Evolutionary conservation across 2,797 vertebrate genomes (phyloP).

Genomic region (Coluber constrictor): DNA sequence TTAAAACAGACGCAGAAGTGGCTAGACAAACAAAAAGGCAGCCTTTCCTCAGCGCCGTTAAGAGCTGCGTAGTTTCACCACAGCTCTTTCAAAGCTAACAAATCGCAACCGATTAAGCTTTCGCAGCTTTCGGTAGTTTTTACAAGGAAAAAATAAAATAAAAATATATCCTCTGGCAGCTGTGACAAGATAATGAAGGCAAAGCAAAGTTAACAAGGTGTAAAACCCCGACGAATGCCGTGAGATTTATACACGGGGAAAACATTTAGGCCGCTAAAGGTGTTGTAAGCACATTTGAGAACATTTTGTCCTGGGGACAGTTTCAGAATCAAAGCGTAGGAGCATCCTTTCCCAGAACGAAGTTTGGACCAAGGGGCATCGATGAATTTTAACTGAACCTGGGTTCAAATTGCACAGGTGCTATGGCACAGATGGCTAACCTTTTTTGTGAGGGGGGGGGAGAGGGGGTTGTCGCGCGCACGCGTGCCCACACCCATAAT

Average conservation of each 20-base stretch:
- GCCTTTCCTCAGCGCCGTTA: conserved; percentile 55
- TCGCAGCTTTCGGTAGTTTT: conserved; percentile 47
- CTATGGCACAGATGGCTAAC: no score
- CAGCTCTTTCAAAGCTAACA: conserved; percentile 49
- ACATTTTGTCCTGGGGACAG: conserved; percentile 18
- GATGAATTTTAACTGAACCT: not conserved
- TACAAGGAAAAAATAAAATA: not conserved
- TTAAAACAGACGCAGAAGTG: not conserved
- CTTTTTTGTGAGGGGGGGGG: no score
- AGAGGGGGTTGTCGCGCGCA: no score
- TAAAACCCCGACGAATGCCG: not conserved
- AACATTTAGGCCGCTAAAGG: not conserved
- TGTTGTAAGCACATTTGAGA: not conserved
- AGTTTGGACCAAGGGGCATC: not conserved
- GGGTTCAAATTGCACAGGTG: not conserved
- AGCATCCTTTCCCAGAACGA: not conserved
- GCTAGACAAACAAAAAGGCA: conserved; percentile 1
- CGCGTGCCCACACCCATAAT: no score
- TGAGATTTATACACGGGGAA: not conserved
- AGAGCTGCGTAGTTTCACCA: conserved; percentile 52
- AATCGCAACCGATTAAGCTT: conserved; percentile 60
- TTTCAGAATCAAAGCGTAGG: conserved; percentile 24
- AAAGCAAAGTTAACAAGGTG: conserved; percentile 12
- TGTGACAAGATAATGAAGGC: conserved; percentile 35
- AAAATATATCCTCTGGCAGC: not conserved